phyloP scores from a whole-genome alignment of 92 coral and sea anemone species.

The Diadumene lineata region DNA sequence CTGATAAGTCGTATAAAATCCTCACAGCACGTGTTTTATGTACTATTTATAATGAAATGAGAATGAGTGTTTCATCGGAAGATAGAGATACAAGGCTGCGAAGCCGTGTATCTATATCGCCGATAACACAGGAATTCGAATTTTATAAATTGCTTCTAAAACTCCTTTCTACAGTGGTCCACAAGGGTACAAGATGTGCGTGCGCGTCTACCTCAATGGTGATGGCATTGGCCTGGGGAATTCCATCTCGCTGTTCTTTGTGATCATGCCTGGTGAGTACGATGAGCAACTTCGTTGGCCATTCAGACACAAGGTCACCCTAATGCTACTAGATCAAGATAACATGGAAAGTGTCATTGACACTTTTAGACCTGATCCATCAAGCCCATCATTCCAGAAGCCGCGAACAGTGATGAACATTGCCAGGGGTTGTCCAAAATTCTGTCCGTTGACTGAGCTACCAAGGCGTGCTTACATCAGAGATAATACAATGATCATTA shows the following conservation, averaged over 20 bases:
- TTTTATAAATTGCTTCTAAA: no score
- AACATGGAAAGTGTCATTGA: constrained; percentile 81
- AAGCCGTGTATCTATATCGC: no score
- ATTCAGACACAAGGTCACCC: constrained; percentile 72
- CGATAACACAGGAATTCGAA: no score
- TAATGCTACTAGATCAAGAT: constrained; percentile 50
- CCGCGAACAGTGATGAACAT: constrained; percentile 76
- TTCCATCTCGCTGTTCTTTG: no score
- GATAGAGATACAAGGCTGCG: no score
- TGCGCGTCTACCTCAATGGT: no score
- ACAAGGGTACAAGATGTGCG: constrained; percentile 64
- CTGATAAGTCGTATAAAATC: no score
- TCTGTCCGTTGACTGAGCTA: constrained; percentile 64
- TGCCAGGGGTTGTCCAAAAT: constrained; percentile 86
- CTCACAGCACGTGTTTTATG: no score
- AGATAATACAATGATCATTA: constrained; percentile 73
- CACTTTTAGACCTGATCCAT: constrained; percentile 84
- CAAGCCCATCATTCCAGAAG: constrained; percentile 83
- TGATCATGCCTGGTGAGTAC: background rate
- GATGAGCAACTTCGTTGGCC: constrained; percentile 70
- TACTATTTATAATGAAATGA: no score
- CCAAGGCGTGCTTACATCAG: constrained; percentile 65
- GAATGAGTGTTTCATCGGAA: no score
- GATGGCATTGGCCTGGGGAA: constrained; percentile 53
- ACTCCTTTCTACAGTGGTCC: constrained; percentile 57